Conservation (phyloP, 2,797 vertebrate genomes). For the Gymnothorax javanicus region DNA sequence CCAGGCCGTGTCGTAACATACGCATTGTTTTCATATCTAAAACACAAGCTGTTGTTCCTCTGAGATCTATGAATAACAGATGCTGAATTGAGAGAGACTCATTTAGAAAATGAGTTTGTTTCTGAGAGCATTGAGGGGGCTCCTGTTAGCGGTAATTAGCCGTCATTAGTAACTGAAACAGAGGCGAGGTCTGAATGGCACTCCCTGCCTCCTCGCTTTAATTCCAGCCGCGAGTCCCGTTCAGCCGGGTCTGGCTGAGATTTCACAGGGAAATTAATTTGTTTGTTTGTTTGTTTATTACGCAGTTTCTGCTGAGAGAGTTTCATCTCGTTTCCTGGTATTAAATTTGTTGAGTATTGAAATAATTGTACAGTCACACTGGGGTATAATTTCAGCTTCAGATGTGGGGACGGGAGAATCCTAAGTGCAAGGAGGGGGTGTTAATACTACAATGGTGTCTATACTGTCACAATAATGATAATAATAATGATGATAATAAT, state of each 20-base stretch:
- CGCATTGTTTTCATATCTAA: constrained; percentile 13
- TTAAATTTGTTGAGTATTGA: not conserved
- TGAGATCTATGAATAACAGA: constrained; percentile 43
- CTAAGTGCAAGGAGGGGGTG: too few relatives aligned
- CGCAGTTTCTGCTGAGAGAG: constrained; percentile 28
- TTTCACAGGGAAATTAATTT: constrained; percentile 29
- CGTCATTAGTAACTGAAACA: constrained; percentile 51
- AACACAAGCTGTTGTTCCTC: constrained; percentile 26
- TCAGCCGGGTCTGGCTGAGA: constrained; percentile 27
- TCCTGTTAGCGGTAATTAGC: constrained; percentile 52
- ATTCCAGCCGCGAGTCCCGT: not conserved
- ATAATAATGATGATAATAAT: too few relatives aligned
- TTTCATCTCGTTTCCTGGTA: not conserved
- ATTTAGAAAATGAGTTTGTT: constrained; percentile 49
- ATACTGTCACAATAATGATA: too few relatives aligned
- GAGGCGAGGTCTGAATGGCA: constrained; percentile 54
- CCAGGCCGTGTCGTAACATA: not conserved
- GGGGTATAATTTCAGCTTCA: too few relatives aligned
- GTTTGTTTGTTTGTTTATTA: constrained; percentile 41
- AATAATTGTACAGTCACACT: not conserved
- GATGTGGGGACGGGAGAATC: too few relatives aligned
- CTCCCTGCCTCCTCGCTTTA: constrained; percentile 44
- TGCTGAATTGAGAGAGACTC: constrained; percentile 34
- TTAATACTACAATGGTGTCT: too few relatives aligned
- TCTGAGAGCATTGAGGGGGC: constrained; percentile 40